Percentiles rank a stretch among this genome's conserved stretches.
phyloP scores from a whole-genome alignment of 2,113 vertebrate genomes.

The Tretioscincus oriximinensis region DNA sequence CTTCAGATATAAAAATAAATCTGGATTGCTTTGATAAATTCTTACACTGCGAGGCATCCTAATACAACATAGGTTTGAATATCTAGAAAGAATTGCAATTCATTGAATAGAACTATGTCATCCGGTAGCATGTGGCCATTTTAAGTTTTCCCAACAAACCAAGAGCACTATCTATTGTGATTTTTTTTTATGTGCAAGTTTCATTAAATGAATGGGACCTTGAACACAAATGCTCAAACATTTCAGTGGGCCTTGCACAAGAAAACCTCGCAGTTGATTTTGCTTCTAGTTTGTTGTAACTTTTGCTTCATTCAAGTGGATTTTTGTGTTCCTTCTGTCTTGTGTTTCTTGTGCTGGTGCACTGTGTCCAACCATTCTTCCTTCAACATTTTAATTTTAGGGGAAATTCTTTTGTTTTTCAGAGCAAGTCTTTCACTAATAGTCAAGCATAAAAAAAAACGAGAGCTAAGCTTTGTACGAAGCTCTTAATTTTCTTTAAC shows the following conservation, averaged over 20 bases:
- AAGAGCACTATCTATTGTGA: constrained; percentile 20
- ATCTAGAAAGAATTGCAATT: constrained; percentile 34
- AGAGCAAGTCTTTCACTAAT: constrained; percentile 48
- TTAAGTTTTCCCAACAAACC: constrained; percentile 57
- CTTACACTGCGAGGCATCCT: constrained; percentile 23
- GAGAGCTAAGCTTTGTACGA: constrained; percentile 47
- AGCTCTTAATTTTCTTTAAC: constrained; percentile 44
- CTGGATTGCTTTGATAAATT: constrained; percentile 37
- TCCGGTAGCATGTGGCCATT: constrained; percentile 48
- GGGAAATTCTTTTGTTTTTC: constrained; percentile 60
- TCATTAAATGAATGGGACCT: constrained; percentile 24
- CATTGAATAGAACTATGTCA: constrained; percentile 43
- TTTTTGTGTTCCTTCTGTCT: constrained; percentile 85
- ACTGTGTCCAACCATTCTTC: constrained; percentile 83
- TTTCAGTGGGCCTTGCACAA: constrained; percentile 6
- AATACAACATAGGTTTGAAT: constrained; percentile 28
- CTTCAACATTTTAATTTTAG: constrained; percentile 66
- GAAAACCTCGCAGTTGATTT: constrained; percentile 20
- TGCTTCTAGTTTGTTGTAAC: constrained; percentile 58
- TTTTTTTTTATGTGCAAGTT: constrained; percentile 12
- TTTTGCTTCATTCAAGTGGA: constrained; percentile 77
- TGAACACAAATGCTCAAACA: neutral
- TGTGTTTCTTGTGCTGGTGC: constrained; percentile 78
- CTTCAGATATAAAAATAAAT: constrained; percentile 39
- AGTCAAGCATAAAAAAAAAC: constrained; percentile 49